Evolutionary conservation across 2,113 vertebrate species (phyloP), one percentile per base, ranked within the genome.

Genomic region (Toxotes jaculatrix): DNA sequence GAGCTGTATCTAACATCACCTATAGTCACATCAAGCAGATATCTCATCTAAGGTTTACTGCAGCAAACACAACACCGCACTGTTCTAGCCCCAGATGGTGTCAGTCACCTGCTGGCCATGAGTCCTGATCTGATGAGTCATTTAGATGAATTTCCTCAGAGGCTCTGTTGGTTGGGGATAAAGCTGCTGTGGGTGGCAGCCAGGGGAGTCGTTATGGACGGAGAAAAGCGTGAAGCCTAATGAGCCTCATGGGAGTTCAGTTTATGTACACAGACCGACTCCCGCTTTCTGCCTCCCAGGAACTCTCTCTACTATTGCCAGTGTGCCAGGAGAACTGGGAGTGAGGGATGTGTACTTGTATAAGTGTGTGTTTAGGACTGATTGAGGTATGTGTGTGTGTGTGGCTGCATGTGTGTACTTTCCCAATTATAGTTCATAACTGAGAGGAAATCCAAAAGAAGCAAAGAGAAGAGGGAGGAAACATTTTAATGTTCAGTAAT

Each of bases 191-290:
- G 68, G 40, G 70, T 12, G 62, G 79, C 38, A 61, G 76, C 73
- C 78, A 79, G 69, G 86, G 87, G 81, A 88, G 72, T 62, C 5
- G 51, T 85, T 75, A 66, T 9, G 84, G 71, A 74, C 34, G 8
- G 80, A 77, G 66, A 45, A 40, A 75, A 77, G 79, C 43, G 8
- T 32, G 73, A 80, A 72, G 57, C 65, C 49, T 91, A 92, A 93
- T 63, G 80, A 90, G 92, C 74, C 89, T 80, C 75, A 2, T 42
- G 80, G 85, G 92, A 86, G 62, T 51, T 60, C 32, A 14, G 75
- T 79, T 82, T 85, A 53, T 82, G 73, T 76, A 79, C 83, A 82
- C 83, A 88, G 81, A 65, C 47, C 11, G 19, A 56, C 67, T 83
- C 74, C 60, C 6, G 23, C 68, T 68, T 53, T 82, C 70, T 56